Evolutionary conservation across 2,113 vertebrate species (phyloP), one percentile per base, ranked within the genome.

Genomic region (Orcinus orca): DNA sequence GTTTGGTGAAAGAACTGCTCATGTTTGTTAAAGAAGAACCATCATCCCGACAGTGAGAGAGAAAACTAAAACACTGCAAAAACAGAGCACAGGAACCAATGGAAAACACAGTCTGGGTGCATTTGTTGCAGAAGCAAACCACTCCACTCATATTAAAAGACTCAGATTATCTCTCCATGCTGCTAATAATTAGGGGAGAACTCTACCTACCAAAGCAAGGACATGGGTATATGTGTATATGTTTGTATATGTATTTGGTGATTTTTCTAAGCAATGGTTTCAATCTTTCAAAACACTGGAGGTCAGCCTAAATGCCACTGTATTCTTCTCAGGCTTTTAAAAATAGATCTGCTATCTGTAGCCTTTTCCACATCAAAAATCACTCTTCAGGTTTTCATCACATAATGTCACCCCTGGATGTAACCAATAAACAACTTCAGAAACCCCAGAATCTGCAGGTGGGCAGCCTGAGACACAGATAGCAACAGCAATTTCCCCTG

Each of bases 241-340:
- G 17, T 29, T 21, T 83, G 5, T 21, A 25, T 65, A 26, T 18
- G 65, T 47, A 26, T 50, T 13, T 84, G 33, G 14, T 73, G 47
- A 88, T 65, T 91, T n/a, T 97, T 91, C 85, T 74, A 79, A 93
- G 21, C 58, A 91, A 86, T 79, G 26, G 58, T 58, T 71, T 95
- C 18, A 70, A 55, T 53, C 36, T 92, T 92, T 85, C 53, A 89
- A 97, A 94, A 65, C 77, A 29, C n/a, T 68, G 15, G 21, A 38
- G 60, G 6, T 95, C 36, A 68, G 31, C 26, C 73, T n/a, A 91
- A 96, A 58, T 41, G 67, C 2, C 8, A 1, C 20, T 65, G 4
- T 60, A 44, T 80, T 92, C 67, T 81, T 80, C 29, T 87, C 33
- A 53, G 41, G 18, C 38, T 77, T 94, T 94, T 80, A 47, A 92